Evolutionary conservation across 2,797 vertebrate genomes (phyloP).

Genomic region (Urophycis tenuis): DNA sequence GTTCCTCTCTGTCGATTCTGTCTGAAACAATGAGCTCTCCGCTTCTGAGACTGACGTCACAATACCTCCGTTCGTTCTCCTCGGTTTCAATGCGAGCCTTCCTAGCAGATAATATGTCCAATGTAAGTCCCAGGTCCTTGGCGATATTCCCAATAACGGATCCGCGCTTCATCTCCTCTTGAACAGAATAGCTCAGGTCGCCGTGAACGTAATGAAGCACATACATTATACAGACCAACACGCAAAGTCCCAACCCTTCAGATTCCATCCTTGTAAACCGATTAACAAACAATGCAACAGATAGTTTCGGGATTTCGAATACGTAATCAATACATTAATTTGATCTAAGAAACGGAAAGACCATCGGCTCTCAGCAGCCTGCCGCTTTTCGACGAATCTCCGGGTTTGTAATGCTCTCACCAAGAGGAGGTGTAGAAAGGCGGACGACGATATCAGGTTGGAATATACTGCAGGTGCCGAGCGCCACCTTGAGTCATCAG

Average conservation of each 20-base stretch:
- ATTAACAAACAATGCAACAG: background rate
- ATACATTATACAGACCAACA: conserved; percentile 10
- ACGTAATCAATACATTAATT: background rate
- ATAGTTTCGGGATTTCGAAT: background rate
- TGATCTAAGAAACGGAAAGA: background rate
- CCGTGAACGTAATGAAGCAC: conserved; percentile 15
- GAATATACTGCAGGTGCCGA: background rate
- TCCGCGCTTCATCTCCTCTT: conserved; percentile 43
- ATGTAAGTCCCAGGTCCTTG: conserved; percentile 54
- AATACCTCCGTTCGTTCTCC: conserved; percentile 35
- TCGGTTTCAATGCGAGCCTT: conserved; percentile 50
- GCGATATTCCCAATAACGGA: conserved; percentile 45
- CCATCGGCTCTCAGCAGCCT: background rate
- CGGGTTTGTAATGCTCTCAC: background rate
- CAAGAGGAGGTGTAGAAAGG: conserved; percentile 2
- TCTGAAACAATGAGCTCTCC: conserved; percentile 54
- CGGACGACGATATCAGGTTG: conserved; percentile 24
- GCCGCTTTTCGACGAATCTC: background rate
- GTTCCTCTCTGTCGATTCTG: conserved; percentile 60
- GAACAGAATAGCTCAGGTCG: conserved; percentile 45
- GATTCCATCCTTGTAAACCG: background rate
- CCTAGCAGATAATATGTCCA: conserved; percentile 24
- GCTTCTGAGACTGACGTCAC: conserved; percentile 46
- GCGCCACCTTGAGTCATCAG: background rate
- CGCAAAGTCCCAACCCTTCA: background rate